phyloP scores from a whole-genome alignment of 2,113 vertebrate genomes.

The Datnioides undecimradiatus region DNA sequence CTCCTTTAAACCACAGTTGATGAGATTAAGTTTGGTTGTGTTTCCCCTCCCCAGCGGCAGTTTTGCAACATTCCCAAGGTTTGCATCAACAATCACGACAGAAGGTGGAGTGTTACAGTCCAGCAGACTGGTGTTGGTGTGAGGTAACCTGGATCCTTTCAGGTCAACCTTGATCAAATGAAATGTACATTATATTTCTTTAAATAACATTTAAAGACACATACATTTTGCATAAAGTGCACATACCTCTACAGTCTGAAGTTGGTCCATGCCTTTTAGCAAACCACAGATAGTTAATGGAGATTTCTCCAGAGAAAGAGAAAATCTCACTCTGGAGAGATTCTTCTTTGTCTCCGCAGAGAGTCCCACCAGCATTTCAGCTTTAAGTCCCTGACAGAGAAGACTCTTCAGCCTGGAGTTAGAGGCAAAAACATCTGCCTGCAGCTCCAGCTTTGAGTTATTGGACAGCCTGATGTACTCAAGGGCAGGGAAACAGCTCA shows the following conservation, averaged over 20 bases:
- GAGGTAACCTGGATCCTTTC: conserved; percentile 40
- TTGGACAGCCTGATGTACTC: conserved; percentile 42
- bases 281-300: conserved; percentile 12
- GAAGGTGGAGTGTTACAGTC: neutral
- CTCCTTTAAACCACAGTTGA: conserved; percentile 36
- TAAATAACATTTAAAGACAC: neutral
- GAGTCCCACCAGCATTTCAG: conserved; percentile 10
- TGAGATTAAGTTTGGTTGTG: conserved; percentile 15
- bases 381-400: conserved; percentile 10
- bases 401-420: conserved; percentile 29
- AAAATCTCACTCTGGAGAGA: conserved; percentile 14
- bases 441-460: conserved; percentile 40
- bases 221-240: neutral
- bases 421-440: conserved; percentile 26
- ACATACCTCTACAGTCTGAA: conserved; percentile 2
- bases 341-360: conserved; percentile 15
- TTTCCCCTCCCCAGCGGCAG: conserved; percentile 7
- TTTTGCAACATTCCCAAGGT: conserved; percentile 17
- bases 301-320: conserved; percentile 40
- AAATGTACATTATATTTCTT: neutral
- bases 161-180: conserved; percentile 27
- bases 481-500: conserved; percentile 48
- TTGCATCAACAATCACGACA: neutral
- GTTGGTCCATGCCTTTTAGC: conserved; percentile 8
- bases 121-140: conserved; percentile 24